Percentiles rank a stretch among this genome's conserved stretches.
phyloP scores from a whole-genome alignment of 1,140 invertebrate genomes.

The Trichoplusia ni region DNA sequence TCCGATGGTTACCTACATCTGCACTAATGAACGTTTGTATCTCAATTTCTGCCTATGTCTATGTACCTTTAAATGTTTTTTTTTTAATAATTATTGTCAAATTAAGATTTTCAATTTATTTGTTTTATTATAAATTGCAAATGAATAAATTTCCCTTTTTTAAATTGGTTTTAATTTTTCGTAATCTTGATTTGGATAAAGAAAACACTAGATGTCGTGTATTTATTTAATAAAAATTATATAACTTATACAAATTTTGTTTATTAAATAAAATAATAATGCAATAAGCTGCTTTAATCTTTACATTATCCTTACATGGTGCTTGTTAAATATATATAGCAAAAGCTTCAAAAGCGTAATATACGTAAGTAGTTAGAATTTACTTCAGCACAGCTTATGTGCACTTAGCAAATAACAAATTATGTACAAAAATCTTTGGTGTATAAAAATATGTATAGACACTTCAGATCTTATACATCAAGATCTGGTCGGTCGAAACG shows the following conservation, averaged over 20 bases:
- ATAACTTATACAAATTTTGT: slow-evolving; percentile 60
- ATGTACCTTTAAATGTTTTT: not conserved
- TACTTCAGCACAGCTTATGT: slow-evolving; percentile 67
- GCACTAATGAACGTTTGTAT: too few species aligned
- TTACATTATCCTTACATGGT: slow-evolving; percentile 55
- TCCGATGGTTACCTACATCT: too few species aligned
- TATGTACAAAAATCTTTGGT: slow-evolving; percentile 79
- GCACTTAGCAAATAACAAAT: slow-evolving; percentile 60
- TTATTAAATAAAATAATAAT: slow-evolving; percentile 57
- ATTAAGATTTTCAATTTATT: not conserved
- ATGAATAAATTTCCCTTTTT: not conserved
- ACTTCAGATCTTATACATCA: slow-evolving; percentile 70
- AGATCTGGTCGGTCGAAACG: slow-evolving; percentile 80
- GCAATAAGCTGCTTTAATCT: slow-evolving; percentile 73
- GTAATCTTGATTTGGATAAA: not conserved
- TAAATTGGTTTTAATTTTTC: not conserved
- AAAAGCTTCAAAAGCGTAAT: slow-evolving; percentile 67
- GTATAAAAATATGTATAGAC: slow-evolving; percentile 72
- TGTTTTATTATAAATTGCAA: not conserved
- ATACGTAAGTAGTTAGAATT: slow-evolving; percentile 53
- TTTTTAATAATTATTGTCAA: not conserved
- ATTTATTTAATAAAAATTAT: slow-evolving; percentile 75
- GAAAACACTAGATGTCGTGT: slow-evolving; percentile 22
- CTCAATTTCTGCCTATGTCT: not conserved
- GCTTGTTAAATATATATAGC: slow-evolving; percentile 56